Percentiles rank a stretch among this genome's conserved stretches.
These are phyloP conservation scores for Oscheius sp. DNA, from an alignment of 2,888 invertebrate genomes.

Conservation along the genomic window DNA sequence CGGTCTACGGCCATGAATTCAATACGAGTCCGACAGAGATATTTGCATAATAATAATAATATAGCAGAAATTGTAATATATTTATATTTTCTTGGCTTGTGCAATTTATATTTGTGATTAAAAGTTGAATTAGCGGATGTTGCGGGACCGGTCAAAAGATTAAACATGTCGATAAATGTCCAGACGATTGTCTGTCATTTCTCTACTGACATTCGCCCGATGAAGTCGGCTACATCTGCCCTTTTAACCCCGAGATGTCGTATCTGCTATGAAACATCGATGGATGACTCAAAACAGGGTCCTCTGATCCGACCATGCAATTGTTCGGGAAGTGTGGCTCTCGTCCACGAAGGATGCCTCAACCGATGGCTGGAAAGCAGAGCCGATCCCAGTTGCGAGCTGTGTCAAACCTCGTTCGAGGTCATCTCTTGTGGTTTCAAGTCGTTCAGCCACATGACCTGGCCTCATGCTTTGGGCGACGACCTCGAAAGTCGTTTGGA, in stretches of 20 bases:
- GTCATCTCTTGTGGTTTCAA: background rate
- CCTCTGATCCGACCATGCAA: constrained; percentile 1
- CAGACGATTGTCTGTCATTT: no score
- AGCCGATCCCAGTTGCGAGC: background rate
- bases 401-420: background rate
- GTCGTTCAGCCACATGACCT: background rate
- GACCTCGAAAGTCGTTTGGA: constrained; percentile 29
- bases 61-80: no score
- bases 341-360: background rate
- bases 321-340: background rate
- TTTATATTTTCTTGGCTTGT: no score
- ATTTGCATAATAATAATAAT: no score
- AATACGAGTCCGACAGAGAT: no score
- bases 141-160: no score
- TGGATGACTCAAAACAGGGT: background rate
- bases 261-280: constrained; percentile 1
- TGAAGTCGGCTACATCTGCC: background rate
- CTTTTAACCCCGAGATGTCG: background rate
- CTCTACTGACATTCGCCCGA: background rate
- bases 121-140: no score
- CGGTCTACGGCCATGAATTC: background rate
- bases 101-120: no score
- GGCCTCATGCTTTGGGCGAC: constrained; percentile 1
- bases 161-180: no score
- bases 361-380: constrained; percentile 6